Conservation (phyloP, 2,888 invertebrate species). For the Ochropleura plecta region DNA sequence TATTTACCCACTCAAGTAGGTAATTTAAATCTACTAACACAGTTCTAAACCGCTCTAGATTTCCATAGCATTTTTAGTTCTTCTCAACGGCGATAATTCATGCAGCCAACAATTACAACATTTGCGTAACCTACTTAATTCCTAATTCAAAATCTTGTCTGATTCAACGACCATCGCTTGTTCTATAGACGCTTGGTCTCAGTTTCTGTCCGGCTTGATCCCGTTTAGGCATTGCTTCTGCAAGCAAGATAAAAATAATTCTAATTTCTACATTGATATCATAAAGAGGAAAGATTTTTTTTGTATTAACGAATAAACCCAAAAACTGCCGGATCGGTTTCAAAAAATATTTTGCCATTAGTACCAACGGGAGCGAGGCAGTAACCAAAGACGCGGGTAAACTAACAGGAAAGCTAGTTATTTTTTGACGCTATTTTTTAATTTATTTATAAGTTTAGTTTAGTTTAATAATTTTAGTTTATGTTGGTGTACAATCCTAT, state of each 20-base stretch:
- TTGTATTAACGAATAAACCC: too few species aligned
- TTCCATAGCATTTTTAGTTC: neutral
- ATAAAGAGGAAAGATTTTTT: too few species aligned
- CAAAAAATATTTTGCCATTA: too few species aligned
- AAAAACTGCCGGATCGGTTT: too few species aligned
- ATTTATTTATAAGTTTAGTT: too few species aligned
- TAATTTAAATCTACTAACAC: neutral
- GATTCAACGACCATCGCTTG: neutral
- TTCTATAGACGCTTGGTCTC: neutral
- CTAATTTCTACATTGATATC: too few species aligned
- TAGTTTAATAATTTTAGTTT: too few species aligned
- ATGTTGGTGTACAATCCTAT: too few species aligned
- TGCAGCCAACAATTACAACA: neutral
- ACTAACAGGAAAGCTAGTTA: too few species aligned
- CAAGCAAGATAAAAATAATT: neutral
- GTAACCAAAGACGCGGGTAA: too few species aligned
- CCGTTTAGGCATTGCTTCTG: neutral
- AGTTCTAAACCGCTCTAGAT: neutral
- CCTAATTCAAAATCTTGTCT: neutral
- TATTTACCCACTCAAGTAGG: neutral
- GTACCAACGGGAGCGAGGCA: too few species aligned
- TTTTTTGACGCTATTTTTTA: too few species aligned
- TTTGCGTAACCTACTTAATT: neutral
- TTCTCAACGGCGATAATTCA: neutral
- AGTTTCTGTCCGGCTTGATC: neutral